Percentiles rank a stretch among this genome's conserved stretches.
Evolutionary conservation across 2,113 vertebrate genomes (phyloP).

Genomic region (Fregetta grallaria): DNA sequence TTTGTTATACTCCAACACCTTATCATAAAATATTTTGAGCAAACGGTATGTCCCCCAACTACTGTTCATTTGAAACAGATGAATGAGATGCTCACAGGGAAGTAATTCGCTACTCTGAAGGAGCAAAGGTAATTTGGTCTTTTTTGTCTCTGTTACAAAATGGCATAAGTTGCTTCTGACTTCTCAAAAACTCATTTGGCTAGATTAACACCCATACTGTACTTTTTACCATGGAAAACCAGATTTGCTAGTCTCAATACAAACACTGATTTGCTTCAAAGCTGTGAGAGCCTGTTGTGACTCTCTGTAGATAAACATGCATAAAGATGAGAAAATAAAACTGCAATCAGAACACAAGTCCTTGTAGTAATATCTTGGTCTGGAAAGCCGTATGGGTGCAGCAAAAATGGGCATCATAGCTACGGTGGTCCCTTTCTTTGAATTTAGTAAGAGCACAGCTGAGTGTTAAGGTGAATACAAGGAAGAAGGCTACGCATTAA

Average conservation of each 20-base stretch:
- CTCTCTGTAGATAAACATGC: not conserved
- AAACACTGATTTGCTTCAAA: not conserved
- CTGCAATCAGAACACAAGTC: not conserved
- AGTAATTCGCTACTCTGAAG: not conserved
- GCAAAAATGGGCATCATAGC: not conserved
- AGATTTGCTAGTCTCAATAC: not conserved
- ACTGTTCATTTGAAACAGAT: not conserved
- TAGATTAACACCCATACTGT: not conserved
- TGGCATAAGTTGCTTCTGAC: not conserved
- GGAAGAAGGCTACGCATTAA: not conserved
- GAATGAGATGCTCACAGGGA: not conserved
- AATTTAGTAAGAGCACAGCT: not conserved
- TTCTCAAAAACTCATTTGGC: not conserved
- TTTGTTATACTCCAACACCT: not conserved
- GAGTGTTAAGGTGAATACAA: not conserved
- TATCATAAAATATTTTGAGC: not conserved
- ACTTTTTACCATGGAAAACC: not conserved
- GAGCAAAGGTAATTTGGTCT: not conserved
- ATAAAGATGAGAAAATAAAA: not conserved
- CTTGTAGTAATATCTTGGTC: not conserved
- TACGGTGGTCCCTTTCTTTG: not conserved
- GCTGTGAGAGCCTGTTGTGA: not conserved
- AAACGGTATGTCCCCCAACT: not conserved
- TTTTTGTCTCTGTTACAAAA: not conserved
- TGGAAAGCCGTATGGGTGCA: not conserved